These are phyloP conservation scores for Antigone vipio DNA, from an alignment of 2,113 vertebrate genomes.

Conservation along the genomic window DNA sequence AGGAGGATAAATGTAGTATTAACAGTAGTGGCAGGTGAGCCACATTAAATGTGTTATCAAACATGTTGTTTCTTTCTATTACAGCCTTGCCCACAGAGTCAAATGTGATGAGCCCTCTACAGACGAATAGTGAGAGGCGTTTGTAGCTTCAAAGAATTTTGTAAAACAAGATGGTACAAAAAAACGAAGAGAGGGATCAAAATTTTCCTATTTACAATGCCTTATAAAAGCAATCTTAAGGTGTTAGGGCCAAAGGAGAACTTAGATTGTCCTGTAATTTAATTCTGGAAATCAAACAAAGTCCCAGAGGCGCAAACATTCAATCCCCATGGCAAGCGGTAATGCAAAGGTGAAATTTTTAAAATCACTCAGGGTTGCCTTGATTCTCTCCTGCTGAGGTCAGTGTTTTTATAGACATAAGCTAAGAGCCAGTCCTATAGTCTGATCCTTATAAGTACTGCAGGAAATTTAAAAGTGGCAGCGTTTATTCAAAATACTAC, in stretches of 20 bases:
- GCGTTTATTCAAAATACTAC: background rate
- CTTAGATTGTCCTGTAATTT: background rate
- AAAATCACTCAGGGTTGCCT: background rate
- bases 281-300: background rate
- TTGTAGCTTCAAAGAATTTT: background rate
- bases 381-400: background rate
- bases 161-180: background rate
- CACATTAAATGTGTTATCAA: background rate
- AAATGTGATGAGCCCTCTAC: background rate
- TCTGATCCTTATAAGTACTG: background rate
- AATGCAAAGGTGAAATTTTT: background rate
- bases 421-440: background rate
- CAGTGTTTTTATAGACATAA: background rate
- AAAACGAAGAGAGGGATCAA: background rate
- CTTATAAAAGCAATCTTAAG: background rate
- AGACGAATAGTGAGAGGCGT: background rate
- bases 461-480: background rate
- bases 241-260: background rate
- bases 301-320: background rate
- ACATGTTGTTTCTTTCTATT: background rate
- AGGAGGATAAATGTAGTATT: background rate
- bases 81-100: background rate
- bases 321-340: background rate
- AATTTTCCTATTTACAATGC: background rate
- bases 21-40: background rate